Evolutionary conservation across 2,888 invertebrate genomes (phyloP), one percentile per base, ranked within the genome.

Genomic region (Cancer borealis): DNA sequence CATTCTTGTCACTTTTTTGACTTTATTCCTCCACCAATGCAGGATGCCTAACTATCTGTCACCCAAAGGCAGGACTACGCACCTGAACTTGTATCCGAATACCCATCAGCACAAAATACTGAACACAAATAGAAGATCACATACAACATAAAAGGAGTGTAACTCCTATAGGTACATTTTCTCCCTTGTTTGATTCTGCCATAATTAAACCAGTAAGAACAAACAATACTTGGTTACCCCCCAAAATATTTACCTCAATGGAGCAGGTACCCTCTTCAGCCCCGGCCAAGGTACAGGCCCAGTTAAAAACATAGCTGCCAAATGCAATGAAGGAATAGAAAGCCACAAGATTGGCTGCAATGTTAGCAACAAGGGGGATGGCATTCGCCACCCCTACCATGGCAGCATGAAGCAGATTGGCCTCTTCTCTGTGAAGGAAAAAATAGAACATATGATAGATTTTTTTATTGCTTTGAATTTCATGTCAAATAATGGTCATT

Each of bases 281-380:
- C 3, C 99, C 99, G 17, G 99, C 97, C 95, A 99, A 96, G 0
- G 97, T 97, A 0, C 99, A 99, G 93, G 98, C 97, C 98, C 99
- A 99, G 3, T 97, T 97, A 10, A 99, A 97, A 0, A 98, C 96
- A 0, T 98, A 98, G 96, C 99, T 98, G 0, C 98, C 96, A 96
- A 99, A 98, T 0, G 98, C 97, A 5, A 99, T 97, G 95, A 99
- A 97, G 0, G 99, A 98, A 0, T 99, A 97, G 96, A 99, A 99
- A 0, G 99, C 99, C 0, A 99, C 98, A 21, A 99, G 97, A 96
- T 99, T 99, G 12, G 99, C 98, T 6, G 98, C 97, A 95, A 99
- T 99, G 96, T 98, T 98, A 12, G 98, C 97, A 84, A 99, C 97
- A 3, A 99, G 97, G 0, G 97, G 97, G 3, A 98, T 98, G 0